Base-by-base conservation (phyloP, 2,888 invertebrate genomes). In the Chrysolina americana region DNA sequence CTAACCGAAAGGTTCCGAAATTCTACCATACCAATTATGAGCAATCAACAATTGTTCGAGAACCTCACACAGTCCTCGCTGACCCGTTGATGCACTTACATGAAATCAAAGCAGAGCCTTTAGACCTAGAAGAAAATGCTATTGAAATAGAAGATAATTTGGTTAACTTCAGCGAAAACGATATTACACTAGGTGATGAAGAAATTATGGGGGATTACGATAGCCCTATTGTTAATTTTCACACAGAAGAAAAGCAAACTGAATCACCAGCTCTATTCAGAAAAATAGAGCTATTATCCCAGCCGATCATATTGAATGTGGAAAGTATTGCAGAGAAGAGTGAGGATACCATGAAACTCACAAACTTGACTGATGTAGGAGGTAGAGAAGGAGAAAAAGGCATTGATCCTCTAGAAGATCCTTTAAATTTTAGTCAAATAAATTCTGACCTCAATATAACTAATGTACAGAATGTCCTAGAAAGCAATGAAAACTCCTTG, bases 1-100 rank as follows among this genome's bases (percentile, higher is more conserved):
- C 88, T 1, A 86, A 87, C 74, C 86, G 87, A 2, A 88, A 88
- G 81, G 83, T 88, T 28, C 88, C 88, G 1, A 86, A 87, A 74
- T 87, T 86, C 74, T 88, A 86, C 77, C 85, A 87, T 74, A 47
- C 63, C 13, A 72, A 50, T 21, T 70, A 66, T 21, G 76, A 76
- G n/a, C 66, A 73, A 47, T 74, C 77, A 9, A 75, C 74, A 23
- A 75, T 77, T 11, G 75, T 77, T 28, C 44, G 73, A 21, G 77
- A 77, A 70, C 77, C 77, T 11, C 77, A 77, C 47, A 75, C 77
- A 4, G 77, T 78, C 70, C 81, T 78, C 65, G 73, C 80, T 2
- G 84, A 84, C 47, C 80, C 82, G 0, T 80, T 84, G 9, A 76
- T 82, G 44, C 82, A 83, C 36, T 72, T 85, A 23, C 84, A 83